Conservation (phyloP, 2,113 vertebrate genomes). For the Leptosomus discolor region DNA sequence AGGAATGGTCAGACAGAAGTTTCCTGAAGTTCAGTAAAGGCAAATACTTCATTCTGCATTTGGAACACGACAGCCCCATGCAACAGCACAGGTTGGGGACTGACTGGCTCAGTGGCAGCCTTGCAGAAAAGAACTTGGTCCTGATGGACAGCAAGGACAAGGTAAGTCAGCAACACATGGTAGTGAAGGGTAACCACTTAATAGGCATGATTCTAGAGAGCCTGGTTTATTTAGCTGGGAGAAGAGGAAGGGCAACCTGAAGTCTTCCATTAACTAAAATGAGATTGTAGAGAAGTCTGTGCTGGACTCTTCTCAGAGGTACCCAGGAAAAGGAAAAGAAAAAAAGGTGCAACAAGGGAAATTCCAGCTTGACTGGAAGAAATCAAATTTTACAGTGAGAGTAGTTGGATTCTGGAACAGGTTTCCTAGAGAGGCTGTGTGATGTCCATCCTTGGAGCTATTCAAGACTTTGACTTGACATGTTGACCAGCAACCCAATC, state of each 20-base stretch:
- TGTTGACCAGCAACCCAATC: background rate
- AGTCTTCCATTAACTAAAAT: background rate
- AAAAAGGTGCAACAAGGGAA: background rate
- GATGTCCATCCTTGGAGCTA: background rate
- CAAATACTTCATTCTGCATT: background rate
- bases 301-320: background rate
- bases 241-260: background rate
- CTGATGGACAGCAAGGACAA: background rate
- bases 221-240: background rate
- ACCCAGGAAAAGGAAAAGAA: background rate
- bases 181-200: background rate
- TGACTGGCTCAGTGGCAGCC: background rate
- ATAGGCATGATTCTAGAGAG: background rate
- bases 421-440: background rate
- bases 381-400: background rate
- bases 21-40: background rate
- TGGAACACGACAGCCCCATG: background rate
- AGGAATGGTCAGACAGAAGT: background rate
- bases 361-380: background rate
- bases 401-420: background rate
- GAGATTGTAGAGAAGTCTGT: background rate
- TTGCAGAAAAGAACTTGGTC: background rate
- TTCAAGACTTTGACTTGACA: background rate
- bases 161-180: background rate
- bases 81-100: background rate